Evolutionary conservation across 2,113 vertebrate species (phyloP).

Genomic region (Antigone vipio): DNA sequence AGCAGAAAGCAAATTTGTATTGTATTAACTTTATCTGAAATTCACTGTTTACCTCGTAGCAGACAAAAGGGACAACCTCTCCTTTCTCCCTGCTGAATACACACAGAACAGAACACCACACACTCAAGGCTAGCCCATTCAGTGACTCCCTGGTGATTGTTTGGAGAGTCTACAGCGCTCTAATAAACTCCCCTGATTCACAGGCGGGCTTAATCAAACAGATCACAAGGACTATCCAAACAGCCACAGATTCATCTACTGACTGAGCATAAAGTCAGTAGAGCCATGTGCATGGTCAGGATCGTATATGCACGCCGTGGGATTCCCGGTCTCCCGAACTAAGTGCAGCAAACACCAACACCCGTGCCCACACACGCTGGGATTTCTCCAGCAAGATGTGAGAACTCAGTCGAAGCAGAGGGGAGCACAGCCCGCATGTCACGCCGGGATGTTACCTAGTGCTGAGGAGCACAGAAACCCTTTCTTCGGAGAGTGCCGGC

Average conservation of each 20-base stretch:
- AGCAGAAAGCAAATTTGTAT: not conserved
- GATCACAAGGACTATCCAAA: not conserved
- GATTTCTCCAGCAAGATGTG: not conserved
- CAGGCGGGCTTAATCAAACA: not conserved
- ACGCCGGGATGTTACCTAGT: slow-evolving; percentile 77
- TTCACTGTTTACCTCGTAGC: not conserved
- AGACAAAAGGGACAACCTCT: not conserved
- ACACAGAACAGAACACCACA: not conserved
- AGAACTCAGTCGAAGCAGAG: not conserved
- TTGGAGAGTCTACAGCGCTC: not conserved
- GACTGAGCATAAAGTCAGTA: not conserved
- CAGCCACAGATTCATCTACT: not conserved
- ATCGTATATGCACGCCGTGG: fast-evolving
- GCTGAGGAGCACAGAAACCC: slow-evolving; percentile 92
- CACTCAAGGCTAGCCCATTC: not conserved
- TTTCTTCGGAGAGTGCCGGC: slow-evolving; percentile 83
- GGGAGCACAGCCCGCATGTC: not conserved
- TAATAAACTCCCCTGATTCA: not conserved
- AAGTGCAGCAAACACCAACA: not conserved
- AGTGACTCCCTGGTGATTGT: not conserved
- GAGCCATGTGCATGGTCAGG: not conserved
- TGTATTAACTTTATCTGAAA: not conserved
- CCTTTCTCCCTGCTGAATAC: not conserved
- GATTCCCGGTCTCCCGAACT: not conserved
- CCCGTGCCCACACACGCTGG: fast-evolving